Conservation (phyloP, 1,140 invertebrate genomes). For the Arctopsyche grandis region DNA sequence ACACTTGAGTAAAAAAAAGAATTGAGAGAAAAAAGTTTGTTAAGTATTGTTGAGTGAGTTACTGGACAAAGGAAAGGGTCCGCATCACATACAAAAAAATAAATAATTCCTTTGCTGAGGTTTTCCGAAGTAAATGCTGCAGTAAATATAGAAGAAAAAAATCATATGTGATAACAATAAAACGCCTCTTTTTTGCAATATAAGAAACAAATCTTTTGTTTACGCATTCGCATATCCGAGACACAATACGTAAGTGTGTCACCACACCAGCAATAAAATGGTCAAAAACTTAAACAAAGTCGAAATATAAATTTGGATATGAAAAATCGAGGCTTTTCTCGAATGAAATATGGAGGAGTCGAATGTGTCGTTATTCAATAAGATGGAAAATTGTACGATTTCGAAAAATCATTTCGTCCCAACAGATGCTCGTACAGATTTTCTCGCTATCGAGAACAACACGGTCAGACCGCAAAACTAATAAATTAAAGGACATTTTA, state of each 20-base stretch:
- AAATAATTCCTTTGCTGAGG: slow-evolving; percentile 11
- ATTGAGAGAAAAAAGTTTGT: slow-evolving; percentile 3
- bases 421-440: slow-evolving; percentile 31
- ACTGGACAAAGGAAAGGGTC: slow-evolving; percentile 7
- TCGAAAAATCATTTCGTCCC: slow-evolving; percentile 30
- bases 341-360: background rate
- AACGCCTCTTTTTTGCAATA: slow-evolving; percentile 10
- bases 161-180: background rate
- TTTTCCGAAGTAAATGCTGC: background rate
- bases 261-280: too few species aligned
- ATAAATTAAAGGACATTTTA: slow-evolving; percentile 37
- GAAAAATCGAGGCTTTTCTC: too few species aligned
- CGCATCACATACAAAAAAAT: background rate
- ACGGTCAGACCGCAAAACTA: slow-evolving; percentile 29
- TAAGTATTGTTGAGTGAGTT: slow-evolving; percentile 19
- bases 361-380: background rate
- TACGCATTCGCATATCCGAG: too few species aligned
- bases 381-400: slow-evolving; percentile 13
- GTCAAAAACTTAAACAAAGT: too few species aligned
- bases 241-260: too few species aligned
- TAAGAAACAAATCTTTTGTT: background rate
- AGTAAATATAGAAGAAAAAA: background rate
- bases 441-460: slow-evolving; percentile 24
- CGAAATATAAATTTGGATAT: too few species aligned
- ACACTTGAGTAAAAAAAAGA: background rate